Evolutionary conservation across 2,113 vertebrate genomes (phyloP).

Genomic region (Scomber scombrus): DNA sequence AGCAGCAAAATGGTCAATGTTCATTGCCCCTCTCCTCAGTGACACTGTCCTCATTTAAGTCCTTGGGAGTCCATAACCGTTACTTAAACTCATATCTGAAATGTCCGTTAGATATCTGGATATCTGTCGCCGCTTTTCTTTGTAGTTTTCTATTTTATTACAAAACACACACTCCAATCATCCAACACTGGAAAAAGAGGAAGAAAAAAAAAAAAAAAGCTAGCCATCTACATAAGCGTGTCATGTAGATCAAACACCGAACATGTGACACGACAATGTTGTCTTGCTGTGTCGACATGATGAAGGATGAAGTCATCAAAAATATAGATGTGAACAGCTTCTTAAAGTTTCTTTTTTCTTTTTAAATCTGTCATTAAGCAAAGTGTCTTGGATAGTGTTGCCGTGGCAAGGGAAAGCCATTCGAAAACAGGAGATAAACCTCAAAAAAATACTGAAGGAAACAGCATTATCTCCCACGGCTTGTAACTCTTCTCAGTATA

Average conservation of each 20-base stretch:
- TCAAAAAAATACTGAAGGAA: slow-evolving; percentile 69
- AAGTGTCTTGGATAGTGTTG: slow-evolving; percentile 79
- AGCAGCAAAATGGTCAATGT: slow-evolving; percentile 78
- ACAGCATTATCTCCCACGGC: slow-evolving; percentile 51
- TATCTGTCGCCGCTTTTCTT: slow-evolving; percentile 47
- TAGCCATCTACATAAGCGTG: slow-evolving; percentile 51
- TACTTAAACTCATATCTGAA: slow-evolving; percentile 42
- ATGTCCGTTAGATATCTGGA: slow-evolving; percentile 46
- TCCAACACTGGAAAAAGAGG: slow-evolving; percentile 46
- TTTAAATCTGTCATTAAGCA: slow-evolving; percentile 60
- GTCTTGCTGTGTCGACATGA: slow-evolving; percentile 51
- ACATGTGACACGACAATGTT: slow-evolving; percentile 46
- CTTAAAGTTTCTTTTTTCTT: slow-evolving; percentile 52
- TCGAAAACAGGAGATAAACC: slow-evolving; percentile 73
- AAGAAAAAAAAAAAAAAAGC: slow-evolving; percentile 38
- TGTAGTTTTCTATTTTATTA: slow-evolving; percentile 76
- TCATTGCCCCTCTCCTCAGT: slow-evolving; percentile 34
- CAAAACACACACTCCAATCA: slow-evolving; percentile 74
- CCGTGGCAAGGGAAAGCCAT: slow-evolving; percentile 66
- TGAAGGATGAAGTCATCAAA: slow-evolving; percentile 76
- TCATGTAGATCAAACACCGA: slow-evolving; percentile 61
- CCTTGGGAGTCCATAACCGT: slow-evolving; percentile 51
- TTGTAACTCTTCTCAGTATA: slow-evolving; percentile 52
- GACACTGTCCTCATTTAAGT: slow-evolving; percentile 26
- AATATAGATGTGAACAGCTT: slow-evolving; percentile 82